Evolutionary conservation across 2,797 vertebrate genomes (phyloP).

Genomic region (Tachyglossus aculeatus): DNA sequence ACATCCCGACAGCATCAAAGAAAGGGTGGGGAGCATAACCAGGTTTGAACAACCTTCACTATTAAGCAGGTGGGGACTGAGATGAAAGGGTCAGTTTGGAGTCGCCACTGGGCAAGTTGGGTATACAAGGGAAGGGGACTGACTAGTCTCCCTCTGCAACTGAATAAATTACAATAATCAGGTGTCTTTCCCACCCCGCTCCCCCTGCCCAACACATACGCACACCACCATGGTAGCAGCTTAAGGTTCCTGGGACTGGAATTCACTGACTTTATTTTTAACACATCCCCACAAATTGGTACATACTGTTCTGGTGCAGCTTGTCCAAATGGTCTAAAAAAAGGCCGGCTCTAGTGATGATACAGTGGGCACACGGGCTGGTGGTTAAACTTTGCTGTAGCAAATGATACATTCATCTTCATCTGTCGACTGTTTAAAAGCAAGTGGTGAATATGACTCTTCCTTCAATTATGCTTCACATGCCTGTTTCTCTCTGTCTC

Average conservation of each 20-base stretch:
- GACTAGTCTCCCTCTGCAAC: background rate
- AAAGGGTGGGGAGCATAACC: no score
- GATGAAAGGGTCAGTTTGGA: no score
- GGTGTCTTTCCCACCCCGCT: background rate
- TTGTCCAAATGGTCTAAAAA: background rate
- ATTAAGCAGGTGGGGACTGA: no score
- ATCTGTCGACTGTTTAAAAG: background rate
- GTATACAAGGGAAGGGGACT: no score
- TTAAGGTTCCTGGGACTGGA: constrained; percentile 19
- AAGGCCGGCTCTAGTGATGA: background rate
- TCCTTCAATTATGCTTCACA: background rate
- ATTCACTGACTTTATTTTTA: constrained; percentile 30
- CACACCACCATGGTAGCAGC: background rate
- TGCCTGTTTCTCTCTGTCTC: no score
- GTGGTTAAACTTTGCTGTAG: background rate
- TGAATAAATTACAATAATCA: background rate
- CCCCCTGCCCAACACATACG: no score
- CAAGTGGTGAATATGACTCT: background rate
- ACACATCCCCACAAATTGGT: background rate
- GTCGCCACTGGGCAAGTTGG: no score
- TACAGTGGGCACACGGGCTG: background rate
- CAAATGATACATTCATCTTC: background rate
- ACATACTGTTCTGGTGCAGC: background rate
- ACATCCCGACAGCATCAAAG: no score
- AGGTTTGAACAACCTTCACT: no score